Evolutionary conservation across 2,113 vertebrate species (phyloP), one percentile per base, ranked within the genome.

Genomic region (Felis chaus): DNA sequence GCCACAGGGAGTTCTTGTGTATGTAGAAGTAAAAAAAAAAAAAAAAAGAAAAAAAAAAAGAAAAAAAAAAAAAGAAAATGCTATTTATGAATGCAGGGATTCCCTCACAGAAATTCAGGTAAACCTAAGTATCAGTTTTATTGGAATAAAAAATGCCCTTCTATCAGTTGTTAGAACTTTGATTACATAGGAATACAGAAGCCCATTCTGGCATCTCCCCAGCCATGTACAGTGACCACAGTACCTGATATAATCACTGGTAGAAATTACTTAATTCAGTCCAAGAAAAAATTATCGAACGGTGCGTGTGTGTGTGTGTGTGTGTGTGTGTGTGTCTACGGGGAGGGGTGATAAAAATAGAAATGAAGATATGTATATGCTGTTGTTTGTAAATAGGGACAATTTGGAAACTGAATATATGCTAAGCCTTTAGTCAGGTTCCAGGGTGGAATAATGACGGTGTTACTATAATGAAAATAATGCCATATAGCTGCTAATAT

Each of bases 41-140:
- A 36, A 36, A 36, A 36, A 36, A 36, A 36, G 94, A 88, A 36
- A 36, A 36, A 96, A 89, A 95, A 21, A 96, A 66, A 36, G 66
- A 85, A 95, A 88, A 36, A 36, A 36, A 96, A 89, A 95, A 21
- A 96, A 66, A 36, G 66, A 85, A 95, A 95, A 88, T 80, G 14
- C 8, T 80, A 41, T 61, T 92, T 92, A 41, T 57, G 78, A 91
- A 11, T 57, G 65, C 3, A 93, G 82, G 31, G 61, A 84, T 78
- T 88, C 65, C 73, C 84, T 90, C 53, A 78, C 1, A 55, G 81
- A 93, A 80, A 90, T 68, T 86, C 76, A 91, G 41, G 84, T 73
- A 93, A 91, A 80, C 91, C 83, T 84, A 90, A 39, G 5, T 73
- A 78, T 85, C 21, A 66, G 81, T 65, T 95, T 93, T 79, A 74